A percentile compares a stretch with the other conserved stretches of the same genome.
These are phyloP conservation scores for Vombatus ursinus DNA, from an alignment of 2,113 vertebrate species.

Conservation along the genomic window DNA sequence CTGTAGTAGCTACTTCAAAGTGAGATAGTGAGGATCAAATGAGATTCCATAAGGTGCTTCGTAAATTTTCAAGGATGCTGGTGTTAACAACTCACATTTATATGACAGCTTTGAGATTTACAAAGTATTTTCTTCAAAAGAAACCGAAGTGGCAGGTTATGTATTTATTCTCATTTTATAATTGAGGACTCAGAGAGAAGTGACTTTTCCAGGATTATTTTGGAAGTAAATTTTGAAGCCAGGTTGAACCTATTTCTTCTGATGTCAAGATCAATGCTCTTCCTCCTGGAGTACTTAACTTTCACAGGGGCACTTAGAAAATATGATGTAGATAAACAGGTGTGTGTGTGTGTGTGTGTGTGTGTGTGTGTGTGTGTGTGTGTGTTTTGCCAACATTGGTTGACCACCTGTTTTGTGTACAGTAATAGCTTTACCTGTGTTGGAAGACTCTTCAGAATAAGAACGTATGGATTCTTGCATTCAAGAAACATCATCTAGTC, in stretches of 20 bases:
- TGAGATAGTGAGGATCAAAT: not conserved
- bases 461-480: conserved; percentile 41
- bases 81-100: not conserved
- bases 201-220: not conserved
- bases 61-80: not conserved
- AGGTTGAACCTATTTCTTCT: not conserved
- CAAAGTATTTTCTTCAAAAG: not conserved
- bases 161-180: not conserved
- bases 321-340: not conserved
- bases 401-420: not conserved
- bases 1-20: not conserved
- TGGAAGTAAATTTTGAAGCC: not conserved
- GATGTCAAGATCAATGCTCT: not conserved
- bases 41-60: not conserved
- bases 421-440: conserved; percentile 25
- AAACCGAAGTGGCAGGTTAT: not conserved
- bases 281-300: not conserved
- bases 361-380: not conserved
- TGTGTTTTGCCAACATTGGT: not conserved
- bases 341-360: not conserved
- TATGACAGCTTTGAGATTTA: not conserved
- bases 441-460: conserved; percentile 7
- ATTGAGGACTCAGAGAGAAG: not conserved
- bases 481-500: conserved; percentile 49
- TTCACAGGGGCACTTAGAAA: not conserved